Evolutionary conservation across 2,888 invertebrate genomes (phyloP), one percentile per base, ranked within the genome.

Genomic region (Adelphocoris suturalis): DNA sequence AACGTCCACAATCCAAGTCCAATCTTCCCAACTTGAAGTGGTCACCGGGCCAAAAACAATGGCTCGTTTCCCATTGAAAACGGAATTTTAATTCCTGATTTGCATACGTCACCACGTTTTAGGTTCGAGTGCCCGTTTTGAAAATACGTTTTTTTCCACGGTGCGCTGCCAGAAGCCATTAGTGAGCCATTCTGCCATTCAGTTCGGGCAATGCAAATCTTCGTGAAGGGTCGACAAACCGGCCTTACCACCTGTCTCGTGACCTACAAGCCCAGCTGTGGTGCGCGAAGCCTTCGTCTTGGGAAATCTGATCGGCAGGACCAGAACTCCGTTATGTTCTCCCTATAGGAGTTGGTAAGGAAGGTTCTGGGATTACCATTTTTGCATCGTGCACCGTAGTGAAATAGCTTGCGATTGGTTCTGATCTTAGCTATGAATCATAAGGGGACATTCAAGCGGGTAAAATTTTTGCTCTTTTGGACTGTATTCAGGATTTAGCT

Each of bases 221-320:
- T 7, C 23, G 13, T 5, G 68, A 68, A 68, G 68, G 68, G 19
- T 27, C 68, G 68, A 23, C 19, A 27, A 68, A 68, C 68, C 68
- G 68, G 68, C 37, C 37, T 37, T 37, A 37, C 68, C 68, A 68
- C 68, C 68, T 68, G 68, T 68, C 68, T 68, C 12, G 68, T 68
- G 68, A 68, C 68, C 68, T 27, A 68, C 68, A 68, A 68, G 68
- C 68, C 68, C 68, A 68, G 23, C 23, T 68, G 19, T 68, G 23
- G 68, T 19, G 23, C 68, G 68, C 5, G 13, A 23, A 61, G 61
- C 19, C 61, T 7, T 19, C 61, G 61, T 13, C 27, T 68, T 68
- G 19, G 5, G 68, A 68, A 68, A 68, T 68, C 68, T 68, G 68
- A 68, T 68, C 68, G 52, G 14, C 52, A 52, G 52, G 16, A 52